Evolutionary conservation across 2,797 vertebrate genomes (phyloP).

Genomic region (Cuculus canorus): DNA sequence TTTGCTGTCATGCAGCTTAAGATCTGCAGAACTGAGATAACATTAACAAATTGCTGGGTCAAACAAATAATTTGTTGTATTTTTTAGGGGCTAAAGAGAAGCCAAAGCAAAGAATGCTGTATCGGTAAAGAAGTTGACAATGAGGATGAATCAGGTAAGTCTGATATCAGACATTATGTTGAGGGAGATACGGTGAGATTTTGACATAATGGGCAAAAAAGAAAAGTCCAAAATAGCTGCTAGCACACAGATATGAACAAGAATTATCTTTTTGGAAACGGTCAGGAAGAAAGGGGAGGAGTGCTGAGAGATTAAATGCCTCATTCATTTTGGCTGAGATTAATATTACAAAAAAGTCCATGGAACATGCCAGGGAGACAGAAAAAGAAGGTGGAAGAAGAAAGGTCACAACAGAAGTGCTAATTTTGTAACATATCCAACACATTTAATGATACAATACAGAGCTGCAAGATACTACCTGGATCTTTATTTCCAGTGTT

Average conservation of each 20-base stretch:
- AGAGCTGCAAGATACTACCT: neutral
- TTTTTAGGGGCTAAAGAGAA: neutral
- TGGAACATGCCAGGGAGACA: neutral
- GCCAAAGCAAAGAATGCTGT: neutral
- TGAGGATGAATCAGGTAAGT: neutral
- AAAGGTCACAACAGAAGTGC: neutral
- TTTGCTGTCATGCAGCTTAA: neutral
- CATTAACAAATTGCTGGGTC: neutral
- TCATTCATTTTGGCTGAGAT: neutral
- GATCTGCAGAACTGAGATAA: neutral
- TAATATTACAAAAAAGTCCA: neutral
- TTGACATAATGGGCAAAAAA: neutral
- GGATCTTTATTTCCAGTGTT: neutral
- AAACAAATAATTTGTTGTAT: neutral
- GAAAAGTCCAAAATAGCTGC: neutral
- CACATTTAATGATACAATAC: neutral
- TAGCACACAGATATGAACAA: neutral
- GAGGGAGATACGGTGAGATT: neutral
- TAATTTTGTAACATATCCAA: neutral
- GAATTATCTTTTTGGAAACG: neutral
- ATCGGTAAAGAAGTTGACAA: neutral
- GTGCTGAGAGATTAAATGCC: neutral
- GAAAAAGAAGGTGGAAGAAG: neutral
- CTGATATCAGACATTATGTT: neutral
- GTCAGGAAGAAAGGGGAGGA: neutral